Base-by-base conservation (phyloP, 2,113 vertebrate species). In the Psilopogon haemacephalus region DNA sequence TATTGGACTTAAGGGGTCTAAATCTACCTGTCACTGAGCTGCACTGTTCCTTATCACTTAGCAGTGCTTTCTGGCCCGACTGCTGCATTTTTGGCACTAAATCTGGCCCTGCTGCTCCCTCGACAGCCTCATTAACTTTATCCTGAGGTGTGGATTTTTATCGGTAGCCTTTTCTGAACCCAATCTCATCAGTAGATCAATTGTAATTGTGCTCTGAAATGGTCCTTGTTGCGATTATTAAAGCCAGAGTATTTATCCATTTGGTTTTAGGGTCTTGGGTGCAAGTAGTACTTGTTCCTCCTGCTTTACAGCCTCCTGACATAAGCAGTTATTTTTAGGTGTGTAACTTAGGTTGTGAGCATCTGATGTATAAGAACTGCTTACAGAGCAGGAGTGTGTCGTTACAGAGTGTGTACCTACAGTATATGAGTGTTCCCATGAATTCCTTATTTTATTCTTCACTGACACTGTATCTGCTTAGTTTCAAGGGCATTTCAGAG, bases 91-190 rank as follows among this genome's bases (percentile, higher is more conserved):
- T 94, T 94, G 86, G 93, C 93, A 94, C 84, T 96, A 96, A 95
- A 96, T 95, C 94, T 96, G 84, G 55, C 78, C 94, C 88, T 73
- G 84, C 86, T 86, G 86, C 86, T 95, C 81, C 63, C 55, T 93
- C 27, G 84, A 96, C 95, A 96, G 74, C 64, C 93, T 94, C 96
- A 92, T 96, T 96, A 94, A 93, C 95, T 96, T 94, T 96, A 83
- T 84, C 95, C 92, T 95, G 91, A 96, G 93, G 68, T 94, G 91
- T 70, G 71, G 70, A 74, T 85, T 94, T 93, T 80, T 79, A 84
- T 95, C 63, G 77, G 84, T 89, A 96, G 93, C 93, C 82, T 93
- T 91, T 92, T 96, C 94, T 96, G 95, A 95, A 87, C 81, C 63
- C 89, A 85, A 2, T 89, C 87, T 91, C 50, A 84, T 77, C 89